Evolutionary conservation across 1,140 invertebrate genomes (phyloP).

Genomic region (Drosophila bipectinata): DNA sequence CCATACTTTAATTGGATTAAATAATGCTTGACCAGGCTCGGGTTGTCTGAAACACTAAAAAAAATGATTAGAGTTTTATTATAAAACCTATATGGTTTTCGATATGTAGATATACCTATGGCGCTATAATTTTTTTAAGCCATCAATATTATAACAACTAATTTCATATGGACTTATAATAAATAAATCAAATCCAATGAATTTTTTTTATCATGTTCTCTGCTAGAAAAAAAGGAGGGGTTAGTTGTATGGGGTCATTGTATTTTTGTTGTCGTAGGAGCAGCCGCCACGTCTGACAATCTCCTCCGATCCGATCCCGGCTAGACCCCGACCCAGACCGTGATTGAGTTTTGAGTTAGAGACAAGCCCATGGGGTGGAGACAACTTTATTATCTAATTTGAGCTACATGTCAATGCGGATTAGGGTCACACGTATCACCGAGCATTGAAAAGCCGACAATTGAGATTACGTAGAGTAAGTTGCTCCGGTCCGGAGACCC

Average conservation of each 20-base stretch:
- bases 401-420: slow-evolving; percentile 79
- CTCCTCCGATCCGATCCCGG: slow-evolving; percentile 22
- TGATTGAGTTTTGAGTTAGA: slow-evolving; percentile 17
- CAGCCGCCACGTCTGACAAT: slow-evolving; percentile 46
- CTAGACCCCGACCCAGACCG: slow-evolving; percentile 43
- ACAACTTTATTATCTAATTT: slow-evolving; percentile 80
- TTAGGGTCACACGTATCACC: slow-evolving; percentile 78
- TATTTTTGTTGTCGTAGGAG: slow-evolving; percentile 47
- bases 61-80: neutral
- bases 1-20: slow-evolving; percentile 81
- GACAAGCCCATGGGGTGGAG: slow-evolving; percentile 31
- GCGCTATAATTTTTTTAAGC: neutral
- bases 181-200: neutral
- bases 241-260: slow-evolving; percentile 25
- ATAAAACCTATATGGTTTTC: too few species aligned
- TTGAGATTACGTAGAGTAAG: slow-evolving; percentile 61
- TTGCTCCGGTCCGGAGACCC: neutral
- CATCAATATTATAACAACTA: too few species aligned
- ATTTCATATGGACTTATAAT: too few species aligned
- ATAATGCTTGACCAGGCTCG: slow-evolving; percentile 62
- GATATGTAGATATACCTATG: too few species aligned
- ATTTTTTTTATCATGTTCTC: neutral
- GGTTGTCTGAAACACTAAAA: slow-evolving; percentile 14
- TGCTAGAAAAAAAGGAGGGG: neutral
- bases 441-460: slow-evolving; percentile 70